Conservation (phyloP, 2,113 vertebrate genomes). For the Microcebus ravelobensis region DNA sequence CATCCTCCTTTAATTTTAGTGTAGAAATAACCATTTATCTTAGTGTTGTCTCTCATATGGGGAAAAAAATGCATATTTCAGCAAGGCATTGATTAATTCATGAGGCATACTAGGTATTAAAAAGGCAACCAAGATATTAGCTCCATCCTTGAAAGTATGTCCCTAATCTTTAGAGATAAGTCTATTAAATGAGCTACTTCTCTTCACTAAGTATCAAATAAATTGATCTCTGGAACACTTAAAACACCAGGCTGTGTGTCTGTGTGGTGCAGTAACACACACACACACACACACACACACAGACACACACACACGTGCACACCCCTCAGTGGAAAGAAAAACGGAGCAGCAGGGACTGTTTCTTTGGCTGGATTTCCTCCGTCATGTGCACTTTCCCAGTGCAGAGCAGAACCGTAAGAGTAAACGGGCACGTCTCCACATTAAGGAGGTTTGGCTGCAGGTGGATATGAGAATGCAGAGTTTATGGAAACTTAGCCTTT, state of each 20-base stretch:
- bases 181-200: neutral
- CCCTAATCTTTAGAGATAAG: neutral
- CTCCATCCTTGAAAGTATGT: neutral
- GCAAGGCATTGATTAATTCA: neutral
- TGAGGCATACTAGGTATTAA: neutral
- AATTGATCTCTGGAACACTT: neutral
- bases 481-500: neutral
- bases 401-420: neutral
- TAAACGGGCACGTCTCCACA: neutral
- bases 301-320: neutral
- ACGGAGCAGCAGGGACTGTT: neutral
- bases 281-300: neutral
- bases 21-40: neutral
- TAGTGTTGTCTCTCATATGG: neutral
- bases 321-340: neutral
- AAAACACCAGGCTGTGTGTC: neutral
- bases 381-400: neutral
- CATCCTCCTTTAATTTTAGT: conserved; percentile 21
- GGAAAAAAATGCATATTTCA: neutral
- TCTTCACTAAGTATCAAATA: neutral
- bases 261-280: neutral
- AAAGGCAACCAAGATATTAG: neutral
- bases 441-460: neutral
- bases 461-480: neutral
- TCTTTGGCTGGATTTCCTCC: neutral